phyloP scores from a whole-genome alignment of 1,140 invertebrate species.

The Ceratoteleas bidentatus region DNA sequence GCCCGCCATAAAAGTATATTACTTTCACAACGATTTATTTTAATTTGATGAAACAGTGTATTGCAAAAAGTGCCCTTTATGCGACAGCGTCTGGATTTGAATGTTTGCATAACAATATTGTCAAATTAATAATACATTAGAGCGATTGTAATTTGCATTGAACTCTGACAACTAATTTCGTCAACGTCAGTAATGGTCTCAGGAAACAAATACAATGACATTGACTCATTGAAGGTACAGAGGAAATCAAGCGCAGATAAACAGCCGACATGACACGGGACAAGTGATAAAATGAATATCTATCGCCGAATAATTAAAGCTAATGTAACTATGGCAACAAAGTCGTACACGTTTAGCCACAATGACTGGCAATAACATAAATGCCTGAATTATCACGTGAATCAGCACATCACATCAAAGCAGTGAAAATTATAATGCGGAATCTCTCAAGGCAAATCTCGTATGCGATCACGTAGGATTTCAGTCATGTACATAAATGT shows the following conservation, averaged over 20 bases:
- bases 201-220: not conserved
- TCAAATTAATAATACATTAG: no score
- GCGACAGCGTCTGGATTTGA: no score
- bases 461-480: slow-evolving; percentile 63
- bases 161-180: no score
- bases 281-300: slow-evolving; percentile 6
- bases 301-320: slow-evolving; percentile 19
- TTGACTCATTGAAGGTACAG: not conserved
- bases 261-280: not conserved
- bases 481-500: slow-evolving; percentile 65
- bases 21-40: no score
- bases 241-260: slow-evolving; percentile 4
- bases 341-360: slow-evolving; percentile 50
- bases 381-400: slow-evolving; percentile 60
- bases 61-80: no score
- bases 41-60: no score
- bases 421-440: slow-evolving; percentile 62
- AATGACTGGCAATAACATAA: slow-evolving; percentile 60
- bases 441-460: slow-evolving; percentile 59
- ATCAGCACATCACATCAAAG: slow-evolving; percentile 62
- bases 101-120: no score
- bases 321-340: slow-evolving; percentile 46
- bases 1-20: no score
- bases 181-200: slow-evolving; percentile 1
- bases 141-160: no score